A percentile compares a stretch with the other conserved stretches of the same genome.
Evolutionary conservation across 2,113 vertebrate species (phyloP).

Genomic region (Carassius gibelio): DNA sequence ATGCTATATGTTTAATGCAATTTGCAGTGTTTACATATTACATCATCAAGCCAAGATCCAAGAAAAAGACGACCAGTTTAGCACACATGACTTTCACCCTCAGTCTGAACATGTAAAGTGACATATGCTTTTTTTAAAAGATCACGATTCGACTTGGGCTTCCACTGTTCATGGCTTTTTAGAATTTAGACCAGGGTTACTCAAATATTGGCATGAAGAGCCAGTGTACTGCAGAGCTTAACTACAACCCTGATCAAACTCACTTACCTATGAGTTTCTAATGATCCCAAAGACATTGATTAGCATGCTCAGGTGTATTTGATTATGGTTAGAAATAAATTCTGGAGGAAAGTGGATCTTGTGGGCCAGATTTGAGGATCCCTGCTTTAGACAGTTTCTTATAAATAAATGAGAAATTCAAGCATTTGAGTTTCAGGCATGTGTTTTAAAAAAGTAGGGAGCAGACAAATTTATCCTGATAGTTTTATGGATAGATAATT

Average conservation of each 20-base stretch:
- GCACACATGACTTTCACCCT: background rate
- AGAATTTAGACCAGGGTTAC: background rate
- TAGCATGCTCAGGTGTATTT: no score
- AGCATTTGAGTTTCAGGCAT: background rate
- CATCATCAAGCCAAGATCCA: conserved; percentile 10
- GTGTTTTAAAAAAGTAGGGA: background rate
- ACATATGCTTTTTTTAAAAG: background rate
- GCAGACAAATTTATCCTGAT: background rate
- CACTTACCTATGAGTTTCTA: no score
- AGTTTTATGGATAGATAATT: background rate
- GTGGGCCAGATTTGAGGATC: no score
- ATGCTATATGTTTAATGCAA: background rate
- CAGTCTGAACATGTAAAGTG: background rate
- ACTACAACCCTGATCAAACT: no score
- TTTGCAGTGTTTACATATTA: background rate
- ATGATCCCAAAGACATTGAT: no score
- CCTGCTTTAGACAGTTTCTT: background rate
- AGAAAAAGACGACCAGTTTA: background rate
- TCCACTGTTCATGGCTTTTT: background rate
- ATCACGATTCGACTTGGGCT: background rate
- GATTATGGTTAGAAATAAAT: no score
- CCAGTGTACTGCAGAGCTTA: no score
- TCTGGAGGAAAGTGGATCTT: no score
- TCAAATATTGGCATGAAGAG: no score
- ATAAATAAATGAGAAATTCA: background rate